Percentiles rank a stretch among this genome's conserved stretches.
Evolutionary conservation across 1,140 invertebrate species (phyloP).

Genomic region (Aradophagus sp.): DNA sequence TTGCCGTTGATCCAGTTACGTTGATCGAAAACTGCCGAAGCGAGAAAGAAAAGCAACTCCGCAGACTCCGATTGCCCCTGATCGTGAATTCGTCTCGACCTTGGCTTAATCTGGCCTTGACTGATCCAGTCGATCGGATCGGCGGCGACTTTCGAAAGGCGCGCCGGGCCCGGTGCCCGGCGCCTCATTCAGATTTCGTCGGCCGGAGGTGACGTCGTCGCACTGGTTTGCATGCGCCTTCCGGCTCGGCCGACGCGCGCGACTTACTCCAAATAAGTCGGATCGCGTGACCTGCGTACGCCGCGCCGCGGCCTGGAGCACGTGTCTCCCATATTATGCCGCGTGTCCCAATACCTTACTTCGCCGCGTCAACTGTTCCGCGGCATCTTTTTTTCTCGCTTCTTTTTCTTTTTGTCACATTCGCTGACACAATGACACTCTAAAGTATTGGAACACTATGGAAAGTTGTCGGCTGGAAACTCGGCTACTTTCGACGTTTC

Average conservation of each 20-base stretch:
- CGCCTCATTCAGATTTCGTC: slow-evolving; percentile 13
- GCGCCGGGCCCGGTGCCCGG: too few species aligned
- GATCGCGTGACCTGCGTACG: slow-evolving; percentile 41
- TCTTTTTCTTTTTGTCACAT: slow-evolving; percentile 49
- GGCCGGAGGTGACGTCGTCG: slow-evolving; percentile 6
- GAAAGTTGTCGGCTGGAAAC: slow-evolving; percentile 33
- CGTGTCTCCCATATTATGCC: slow-evolving; percentile 43
- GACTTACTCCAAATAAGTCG: slow-evolving; percentile 49
- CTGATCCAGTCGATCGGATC: too few species aligned
- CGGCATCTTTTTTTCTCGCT: slow-evolving; percentile 26
- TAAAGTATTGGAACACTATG: slow-evolving; percentile 52
- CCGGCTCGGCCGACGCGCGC: slow-evolving; percentile 1
- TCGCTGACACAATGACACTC: slow-evolving; percentile 45
- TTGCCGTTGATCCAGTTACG: too few species aligned
- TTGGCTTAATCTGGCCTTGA: too few species aligned
- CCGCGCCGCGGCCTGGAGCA: slow-evolving; percentile 17
- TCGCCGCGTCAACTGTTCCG: slow-evolving; percentile 40
- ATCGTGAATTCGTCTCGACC: too few species aligned
- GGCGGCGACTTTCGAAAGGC: neutral
- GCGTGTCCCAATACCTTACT: slow-evolving; percentile 53
- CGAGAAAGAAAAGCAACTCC: too few species aligned
- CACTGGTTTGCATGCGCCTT: neutral
- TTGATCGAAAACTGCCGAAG: too few species aligned
- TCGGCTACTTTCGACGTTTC: slow-evolving; percentile 39
- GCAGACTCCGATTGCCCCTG: too few species aligned